Evolutionary conservation across 2,797 vertebrate genomes (phyloP).

Genomic region (Gorsachius magnificus): DNA sequence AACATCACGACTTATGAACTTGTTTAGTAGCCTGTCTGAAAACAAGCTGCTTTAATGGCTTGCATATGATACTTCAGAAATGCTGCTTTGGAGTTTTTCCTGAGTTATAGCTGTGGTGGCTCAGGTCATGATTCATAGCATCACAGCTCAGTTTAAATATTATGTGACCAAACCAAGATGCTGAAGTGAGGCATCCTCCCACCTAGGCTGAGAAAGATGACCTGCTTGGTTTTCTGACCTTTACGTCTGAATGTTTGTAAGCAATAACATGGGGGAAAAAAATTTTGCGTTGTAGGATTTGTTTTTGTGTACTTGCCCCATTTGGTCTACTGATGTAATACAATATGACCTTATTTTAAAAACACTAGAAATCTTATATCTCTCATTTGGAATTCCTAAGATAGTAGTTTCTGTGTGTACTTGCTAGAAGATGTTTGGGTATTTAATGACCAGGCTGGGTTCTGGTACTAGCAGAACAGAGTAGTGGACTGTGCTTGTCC

Average conservation of each 20-base stretch:
- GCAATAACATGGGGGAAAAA: rapidly evolving
- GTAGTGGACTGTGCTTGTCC: neutral
- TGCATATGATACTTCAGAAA: neutral
- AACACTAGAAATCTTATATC: neutral
- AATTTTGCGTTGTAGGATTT: neutral
- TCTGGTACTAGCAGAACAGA: neutral
- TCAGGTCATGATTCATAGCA: slow-evolving; percentile 23
- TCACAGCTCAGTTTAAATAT: neutral
- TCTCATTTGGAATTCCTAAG: neutral
- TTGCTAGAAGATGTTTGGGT: neutral
- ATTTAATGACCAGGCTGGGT: neutral
- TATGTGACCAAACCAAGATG: neutral
- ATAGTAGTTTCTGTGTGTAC: neutral
- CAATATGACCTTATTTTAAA: neutral
- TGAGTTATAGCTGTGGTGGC: neutral
- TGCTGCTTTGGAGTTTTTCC: neutral
- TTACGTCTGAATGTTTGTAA: neutral
- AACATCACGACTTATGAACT: neutral
- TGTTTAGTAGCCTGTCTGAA: neutral
- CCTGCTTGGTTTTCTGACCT: neutral
- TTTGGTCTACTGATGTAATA: neutral
- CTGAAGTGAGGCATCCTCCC: neutral
- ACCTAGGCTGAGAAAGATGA: neutral
- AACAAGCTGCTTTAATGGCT: neutral
- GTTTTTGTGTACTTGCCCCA: neutral